Conservation (phyloP, 2,888 invertebrate genomes). For the Microchrysa polita region DNA sequence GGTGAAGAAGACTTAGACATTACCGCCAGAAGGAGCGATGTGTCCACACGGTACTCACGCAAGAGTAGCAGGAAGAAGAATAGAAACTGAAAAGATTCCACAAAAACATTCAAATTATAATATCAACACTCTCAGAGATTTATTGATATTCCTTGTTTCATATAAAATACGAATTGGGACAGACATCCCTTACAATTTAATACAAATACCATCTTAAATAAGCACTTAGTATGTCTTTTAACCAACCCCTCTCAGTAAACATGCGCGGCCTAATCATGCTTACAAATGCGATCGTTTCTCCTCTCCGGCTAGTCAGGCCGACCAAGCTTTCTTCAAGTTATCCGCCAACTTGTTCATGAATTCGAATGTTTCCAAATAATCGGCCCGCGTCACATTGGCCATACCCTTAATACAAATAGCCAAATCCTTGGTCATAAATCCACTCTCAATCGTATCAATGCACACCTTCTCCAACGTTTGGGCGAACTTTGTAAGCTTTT, state of each 20-base stretch:
- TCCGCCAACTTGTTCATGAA: slow-evolving; percentile 95
- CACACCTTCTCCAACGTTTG: slow-evolving; percentile 89
- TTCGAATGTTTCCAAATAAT: slow-evolving; percentile 97
- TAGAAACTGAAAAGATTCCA: no score
- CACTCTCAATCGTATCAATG: slow-evolving; percentile 93
- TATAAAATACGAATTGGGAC: neutral
- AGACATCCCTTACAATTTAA: neutral
- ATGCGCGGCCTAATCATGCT: neutral
- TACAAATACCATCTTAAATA: neutral
- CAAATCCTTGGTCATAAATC: slow-evolving; percentile 97
- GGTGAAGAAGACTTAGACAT: no score
- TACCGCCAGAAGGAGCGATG: no score
- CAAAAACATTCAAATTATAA: no score
- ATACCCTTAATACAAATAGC: slow-evolving; percentile 98
- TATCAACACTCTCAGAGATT: neutral
- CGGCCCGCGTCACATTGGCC: slow-evolving; percentile 73
- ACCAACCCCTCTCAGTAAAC: neutral
- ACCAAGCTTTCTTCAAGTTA: slow-evolving; percentile 70
- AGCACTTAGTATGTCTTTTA: slow-evolving; percentile 16
- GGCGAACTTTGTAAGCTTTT: slow-evolving; percentile 80
- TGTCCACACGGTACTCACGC: no score
- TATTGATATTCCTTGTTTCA: neutral
- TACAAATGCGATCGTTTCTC: slow-evolving; percentile 32
- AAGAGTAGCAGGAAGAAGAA: no score
- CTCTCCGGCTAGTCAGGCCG: slow-evolving; percentile 9